A percentile compares a stretch with the other conserved stretches of the same genome.
phyloP scores from a whole-genome alignment of 2,888 invertebrate species.

The Muscina levida region DNA sequence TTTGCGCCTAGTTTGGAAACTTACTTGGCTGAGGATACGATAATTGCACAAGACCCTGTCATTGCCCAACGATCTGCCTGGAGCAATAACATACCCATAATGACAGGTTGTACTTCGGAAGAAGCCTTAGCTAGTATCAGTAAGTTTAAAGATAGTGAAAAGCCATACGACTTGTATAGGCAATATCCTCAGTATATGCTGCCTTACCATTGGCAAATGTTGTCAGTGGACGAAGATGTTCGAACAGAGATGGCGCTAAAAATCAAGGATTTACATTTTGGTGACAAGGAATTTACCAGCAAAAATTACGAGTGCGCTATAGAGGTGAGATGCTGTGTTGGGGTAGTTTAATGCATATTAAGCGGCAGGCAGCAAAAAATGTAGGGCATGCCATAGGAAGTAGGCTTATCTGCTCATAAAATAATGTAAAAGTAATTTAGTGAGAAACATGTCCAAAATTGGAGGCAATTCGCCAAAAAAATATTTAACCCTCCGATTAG shows the following conservation, averaged over 20 bases:
- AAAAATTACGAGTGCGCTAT: slow-evolving; percentile 71
- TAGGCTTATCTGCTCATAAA: no score
- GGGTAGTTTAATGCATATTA: no score
- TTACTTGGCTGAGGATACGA: slow-evolving; percentile 63
- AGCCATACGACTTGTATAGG: slow-evolving; percentile 26
- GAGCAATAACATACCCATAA: slow-evolving; percentile 75
- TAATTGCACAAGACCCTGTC: slow-evolving; percentile 72
- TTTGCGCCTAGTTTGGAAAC: slow-evolving; percentile 65
- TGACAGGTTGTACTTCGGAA: slow-evolving; percentile 74
- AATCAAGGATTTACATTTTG: slow-evolving; percentile 69
- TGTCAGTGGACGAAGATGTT: slow-evolving; percentile 40
- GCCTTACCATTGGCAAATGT: slow-evolving; percentile 47
- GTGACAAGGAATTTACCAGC: slow-evolving; percentile 71
- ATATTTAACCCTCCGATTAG: no score
- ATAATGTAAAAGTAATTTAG: no score
- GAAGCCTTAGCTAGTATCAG: slow-evolving; percentile 69
- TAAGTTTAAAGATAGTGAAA: background rate
- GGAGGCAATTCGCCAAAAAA: no score
- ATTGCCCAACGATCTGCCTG: slow-evolving; percentile 72
- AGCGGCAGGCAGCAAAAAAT: no score
- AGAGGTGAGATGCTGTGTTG: slow-evolving; percentile 55
- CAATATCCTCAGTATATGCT: slow-evolving; percentile 62
- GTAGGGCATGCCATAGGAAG: no score
- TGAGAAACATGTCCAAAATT: no score
- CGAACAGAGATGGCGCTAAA: slow-evolving; percentile 66